phyloP scores from a whole-genome alignment of 2,113 vertebrate genomes.

The Heterotilapia buettikoferi region DNA sequence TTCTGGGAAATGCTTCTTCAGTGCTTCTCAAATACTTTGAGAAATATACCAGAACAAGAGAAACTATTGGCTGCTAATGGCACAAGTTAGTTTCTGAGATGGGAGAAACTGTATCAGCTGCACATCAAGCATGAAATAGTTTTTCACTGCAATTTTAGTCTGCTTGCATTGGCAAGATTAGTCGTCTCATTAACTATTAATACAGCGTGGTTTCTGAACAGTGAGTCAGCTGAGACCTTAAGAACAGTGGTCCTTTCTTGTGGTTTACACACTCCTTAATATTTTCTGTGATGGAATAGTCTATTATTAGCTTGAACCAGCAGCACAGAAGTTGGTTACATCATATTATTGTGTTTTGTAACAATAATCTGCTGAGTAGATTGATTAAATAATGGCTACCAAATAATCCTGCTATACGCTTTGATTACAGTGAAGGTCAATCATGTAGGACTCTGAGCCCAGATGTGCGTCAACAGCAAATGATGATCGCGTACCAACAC shows the following conservation, averaged over 20 bases:
- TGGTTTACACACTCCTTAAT: background rate
- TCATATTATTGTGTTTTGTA: background rate
- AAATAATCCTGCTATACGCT: background rate
- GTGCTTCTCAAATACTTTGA: background rate
- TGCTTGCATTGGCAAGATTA: background rate
- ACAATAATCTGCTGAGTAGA: background rate
- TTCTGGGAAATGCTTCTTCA: background rate
- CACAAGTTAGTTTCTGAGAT: background rate
- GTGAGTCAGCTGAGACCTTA: background rate
- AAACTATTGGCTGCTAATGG: background rate
- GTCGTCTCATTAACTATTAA: background rate
- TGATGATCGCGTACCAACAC: background rate
- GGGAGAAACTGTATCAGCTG: background rate
- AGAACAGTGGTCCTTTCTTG: background rate
- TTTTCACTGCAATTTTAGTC: background rate
- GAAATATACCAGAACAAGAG: background rate
- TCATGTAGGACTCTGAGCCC: background rate
- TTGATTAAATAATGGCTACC: background rate
- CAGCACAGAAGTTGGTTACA: background rate
- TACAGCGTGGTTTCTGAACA: background rate
- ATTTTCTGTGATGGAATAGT: background rate
- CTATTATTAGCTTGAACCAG: background rate
- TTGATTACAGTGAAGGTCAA: background rate
- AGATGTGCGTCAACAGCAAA: background rate
- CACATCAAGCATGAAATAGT: background rate